phyloP scores from a whole-genome alignment of 2,888 invertebrate species.

The Pseudoips prasinana region DNA sequence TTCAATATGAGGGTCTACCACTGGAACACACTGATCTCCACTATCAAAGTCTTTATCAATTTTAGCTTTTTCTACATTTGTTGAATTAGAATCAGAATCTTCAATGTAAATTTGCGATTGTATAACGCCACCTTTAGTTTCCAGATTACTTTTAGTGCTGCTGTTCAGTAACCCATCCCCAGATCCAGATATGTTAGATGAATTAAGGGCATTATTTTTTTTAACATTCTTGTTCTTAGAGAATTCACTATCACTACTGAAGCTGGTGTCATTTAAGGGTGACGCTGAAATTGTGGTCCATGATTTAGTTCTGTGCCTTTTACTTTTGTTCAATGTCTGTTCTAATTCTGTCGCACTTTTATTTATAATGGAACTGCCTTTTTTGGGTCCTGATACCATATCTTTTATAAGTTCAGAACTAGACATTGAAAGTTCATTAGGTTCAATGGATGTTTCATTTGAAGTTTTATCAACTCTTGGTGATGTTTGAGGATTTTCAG shows the following conservation, averaged over 20 bases:
- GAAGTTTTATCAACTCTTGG: slow-evolving; percentile 1
- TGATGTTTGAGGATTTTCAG: slow-evolving; percentile 5
- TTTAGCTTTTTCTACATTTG: slow-evolving; percentile 27
- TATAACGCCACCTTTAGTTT: slow-evolving; percentile 22
- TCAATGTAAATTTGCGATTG: slow-evolving; percentile 53
- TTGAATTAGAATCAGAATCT: slow-evolving; percentile 58
- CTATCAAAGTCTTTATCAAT: slow-evolving; percentile 30
- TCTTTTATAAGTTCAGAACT: slow-evolving; percentile 44
- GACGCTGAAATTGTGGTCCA: slow-evolving; percentile 43
- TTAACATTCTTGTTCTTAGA: slow-evolving; percentile 39
- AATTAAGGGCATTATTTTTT: slow-evolving; percentile 18
- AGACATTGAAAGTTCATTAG: slow-evolving; percentile 33
- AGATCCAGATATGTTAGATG: slow-evolving; percentile 16
- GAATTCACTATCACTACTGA: slow-evolving; percentile 54
- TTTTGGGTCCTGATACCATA: slow-evolving; percentile 35
- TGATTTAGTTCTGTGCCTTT: slow-evolving; percentile 60
- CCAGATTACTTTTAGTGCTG: slow-evolving; percentile 5
- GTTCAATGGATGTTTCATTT: slow-evolving; percentile 10
- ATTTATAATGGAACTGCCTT: slow-evolving; percentile 34
- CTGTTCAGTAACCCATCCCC: slow-evolving; percentile 22
- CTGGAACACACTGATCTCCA: slow-evolving; percentile 69
- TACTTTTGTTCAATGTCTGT: slow-evolving; percentile 31
- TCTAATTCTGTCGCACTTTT: slow-evolving; percentile 51
- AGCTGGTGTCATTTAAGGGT: slow-evolving; percentile 33
- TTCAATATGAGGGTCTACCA: slow-evolving; percentile 39